Percentiles rank a stretch among this genome's conserved stretches.
Conservation (phyloP, 1,140 invertebrate species). For the Antheraea mylitta region DNA sequence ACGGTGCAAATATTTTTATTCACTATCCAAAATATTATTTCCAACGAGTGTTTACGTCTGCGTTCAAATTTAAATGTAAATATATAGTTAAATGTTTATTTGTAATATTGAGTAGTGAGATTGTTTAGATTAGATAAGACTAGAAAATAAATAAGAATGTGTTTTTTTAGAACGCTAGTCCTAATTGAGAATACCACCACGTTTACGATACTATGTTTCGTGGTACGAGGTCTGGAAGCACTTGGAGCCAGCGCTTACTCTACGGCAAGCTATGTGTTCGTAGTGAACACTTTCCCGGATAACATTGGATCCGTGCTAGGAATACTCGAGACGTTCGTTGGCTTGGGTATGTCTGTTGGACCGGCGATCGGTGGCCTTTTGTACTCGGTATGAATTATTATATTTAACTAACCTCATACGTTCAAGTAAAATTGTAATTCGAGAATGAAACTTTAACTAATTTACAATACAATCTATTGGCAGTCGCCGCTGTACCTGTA, state of each 20-base stretch:
- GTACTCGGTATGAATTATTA: constrained; percentile 80
- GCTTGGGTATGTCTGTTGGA: constrained; percentile 87
- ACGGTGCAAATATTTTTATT: not conserved
- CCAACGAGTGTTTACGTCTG: not conserved
- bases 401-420: not conserved
- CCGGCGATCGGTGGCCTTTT: constrained; percentile 88
- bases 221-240: constrained; percentile 85
- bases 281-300: constrained; percentile 88
- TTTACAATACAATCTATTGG: too few relatives aligned
- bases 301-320: constrained; percentile 86
- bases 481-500: too few relatives aligned
- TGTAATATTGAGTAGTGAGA: not conserved
- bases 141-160: not conserved
- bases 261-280: constrained; percentile 87
- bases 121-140: not conserved
- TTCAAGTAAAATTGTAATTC: too few relatives aligned
- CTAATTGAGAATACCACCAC: constrained; percentile 78
- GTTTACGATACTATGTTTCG: constrained; percentile 85
- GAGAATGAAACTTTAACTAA: too few relatives aligned
- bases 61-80: not conserved
- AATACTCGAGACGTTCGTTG: constrained; percentile 88
- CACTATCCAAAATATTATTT: not conserved
- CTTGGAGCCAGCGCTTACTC: constrained; percentile 86
- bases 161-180: constrained; percentile 79
- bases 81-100: not conserved